phyloP scores from a whole-genome alignment of 2,797 vertebrate genomes.

The Tokudaia tokunoshimensis region DNA sequence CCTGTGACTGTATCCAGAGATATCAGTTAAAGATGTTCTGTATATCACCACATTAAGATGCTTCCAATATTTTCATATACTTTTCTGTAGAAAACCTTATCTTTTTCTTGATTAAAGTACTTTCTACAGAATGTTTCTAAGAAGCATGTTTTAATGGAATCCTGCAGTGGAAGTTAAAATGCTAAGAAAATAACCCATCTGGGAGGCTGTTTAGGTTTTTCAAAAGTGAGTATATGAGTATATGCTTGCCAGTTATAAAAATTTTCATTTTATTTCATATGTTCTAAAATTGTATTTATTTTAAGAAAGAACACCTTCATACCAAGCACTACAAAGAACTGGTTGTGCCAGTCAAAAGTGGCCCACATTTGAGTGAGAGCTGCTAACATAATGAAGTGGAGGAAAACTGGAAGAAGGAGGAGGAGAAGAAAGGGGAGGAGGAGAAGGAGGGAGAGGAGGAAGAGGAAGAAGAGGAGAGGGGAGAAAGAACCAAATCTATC shows the following conservation, averaged over 20 bases:
- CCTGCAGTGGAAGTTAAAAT: background rate
- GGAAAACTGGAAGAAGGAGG: background rate
- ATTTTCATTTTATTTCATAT: background rate
- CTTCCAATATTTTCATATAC: background rate
- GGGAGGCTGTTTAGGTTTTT: background rate
- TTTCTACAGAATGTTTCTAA: background rate
- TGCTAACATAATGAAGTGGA: background rate
- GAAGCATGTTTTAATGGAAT: background rate
- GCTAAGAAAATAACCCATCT: background rate
- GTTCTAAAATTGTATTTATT: background rate
- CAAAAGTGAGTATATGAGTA: background rate
- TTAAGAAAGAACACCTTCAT: background rate
- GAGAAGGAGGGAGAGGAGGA: no score
- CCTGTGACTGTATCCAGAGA: background rate
- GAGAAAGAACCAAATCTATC: background rate
- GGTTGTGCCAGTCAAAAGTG: background rate
- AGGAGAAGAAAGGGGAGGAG: no score
- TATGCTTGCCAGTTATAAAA: background rate
- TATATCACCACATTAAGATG: background rate
- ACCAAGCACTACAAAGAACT: background rate
- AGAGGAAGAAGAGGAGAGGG: accelerated
- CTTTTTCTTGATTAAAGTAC: background rate
- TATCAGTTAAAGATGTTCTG: background rate
- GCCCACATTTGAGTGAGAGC: conserved; percentile 20
- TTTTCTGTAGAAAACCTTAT: background rate